Conservation (phyloP, 2,113 vertebrate genomes). For the Terrapene triunguis region DNA sequence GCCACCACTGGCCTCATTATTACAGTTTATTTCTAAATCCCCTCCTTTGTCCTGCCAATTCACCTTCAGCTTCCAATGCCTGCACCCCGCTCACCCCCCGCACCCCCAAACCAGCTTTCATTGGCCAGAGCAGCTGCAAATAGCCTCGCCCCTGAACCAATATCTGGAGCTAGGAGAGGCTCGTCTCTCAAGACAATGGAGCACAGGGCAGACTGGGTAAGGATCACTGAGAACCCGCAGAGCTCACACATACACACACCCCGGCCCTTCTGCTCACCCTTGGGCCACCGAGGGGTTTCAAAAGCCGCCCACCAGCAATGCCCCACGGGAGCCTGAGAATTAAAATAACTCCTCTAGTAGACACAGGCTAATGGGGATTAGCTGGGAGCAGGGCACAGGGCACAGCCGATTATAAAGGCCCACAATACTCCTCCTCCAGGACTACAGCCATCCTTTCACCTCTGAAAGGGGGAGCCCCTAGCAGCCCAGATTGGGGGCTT, state of each 20-base stretch:
- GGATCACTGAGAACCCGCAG: background rate
- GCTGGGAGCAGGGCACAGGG: background rate
- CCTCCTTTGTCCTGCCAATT: slow-evolving; percentile 17
- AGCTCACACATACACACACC: background rate
- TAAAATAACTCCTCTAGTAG: rapidly evolving
- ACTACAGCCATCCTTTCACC: background rate
- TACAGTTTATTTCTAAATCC: background rate
- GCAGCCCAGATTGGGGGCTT: rapidly evolving
- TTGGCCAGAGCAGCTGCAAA: background rate
- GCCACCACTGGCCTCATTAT: background rate
- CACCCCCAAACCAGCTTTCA: background rate
- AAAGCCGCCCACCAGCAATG: rapidly evolving
- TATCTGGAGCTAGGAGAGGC: background rate
- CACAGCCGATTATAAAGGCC: rapidly evolving
- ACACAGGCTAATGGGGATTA: background rate
- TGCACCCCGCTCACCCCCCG: rapidly evolving
- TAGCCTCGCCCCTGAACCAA: background rate
- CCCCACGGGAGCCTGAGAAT: rapidly evolving
- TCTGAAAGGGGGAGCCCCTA: background rate
- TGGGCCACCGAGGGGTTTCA: background rate
- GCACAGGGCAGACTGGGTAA: background rate
- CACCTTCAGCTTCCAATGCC: background rate
- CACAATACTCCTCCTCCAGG: background rate
- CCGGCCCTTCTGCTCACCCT: background rate
- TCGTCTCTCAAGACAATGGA: background rate